These are phyloP conservation scores for Antheraea mylitta DNA, from an alignment of 1,140 invertebrate species.

Conservation along the genomic window DNA sequence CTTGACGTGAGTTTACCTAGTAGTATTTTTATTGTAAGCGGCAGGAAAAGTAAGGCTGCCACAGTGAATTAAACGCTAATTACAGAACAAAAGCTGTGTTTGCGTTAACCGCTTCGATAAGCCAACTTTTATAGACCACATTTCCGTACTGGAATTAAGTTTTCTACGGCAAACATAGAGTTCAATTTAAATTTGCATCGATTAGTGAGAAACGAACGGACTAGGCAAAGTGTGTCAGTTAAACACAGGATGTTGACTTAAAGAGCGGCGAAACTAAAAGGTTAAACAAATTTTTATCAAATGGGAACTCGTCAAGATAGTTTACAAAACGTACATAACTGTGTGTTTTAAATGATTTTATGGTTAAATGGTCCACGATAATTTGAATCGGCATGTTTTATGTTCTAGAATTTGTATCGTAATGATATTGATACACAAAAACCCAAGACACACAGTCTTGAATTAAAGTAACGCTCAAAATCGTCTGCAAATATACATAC, in stretches of 20 bases:
- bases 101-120: slow-evolving; percentile 39
- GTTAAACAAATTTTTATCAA: slow-evolving; percentile 10
- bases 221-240: slow-evolving; percentile 8
- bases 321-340: background rate
- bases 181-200: slow-evolving; percentile 10
- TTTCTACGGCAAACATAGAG: background rate
- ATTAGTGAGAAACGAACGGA: slow-evolving; percentile 1
- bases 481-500: too few species aligned
- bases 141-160: slow-evolving; percentile 26
- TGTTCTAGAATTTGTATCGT: too few species aligned
- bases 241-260: slow-evolving; percentile 14
- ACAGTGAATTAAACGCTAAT: slow-evolving; percentile 50
- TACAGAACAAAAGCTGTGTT: slow-evolving; percentile 45
- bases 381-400: slow-evolving; percentile 1
- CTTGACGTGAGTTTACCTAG: too few species aligned
- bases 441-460: too few species aligned
- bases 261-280: slow-evolving; percentile 10
- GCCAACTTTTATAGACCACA: slow-evolving; percentile 25
- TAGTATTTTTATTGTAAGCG: too few species aligned
- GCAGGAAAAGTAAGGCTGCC: slow-evolving; percentile 3
- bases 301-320: slow-evolving; percentile 3
- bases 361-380: background rate
- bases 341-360: background rate
- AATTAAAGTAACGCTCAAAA: too few species aligned
- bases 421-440: too few species aligned